phyloP scores from a whole-genome alignment of 2,113 vertebrate genomes.

The Coryphaenoides rupestris region DNA sequence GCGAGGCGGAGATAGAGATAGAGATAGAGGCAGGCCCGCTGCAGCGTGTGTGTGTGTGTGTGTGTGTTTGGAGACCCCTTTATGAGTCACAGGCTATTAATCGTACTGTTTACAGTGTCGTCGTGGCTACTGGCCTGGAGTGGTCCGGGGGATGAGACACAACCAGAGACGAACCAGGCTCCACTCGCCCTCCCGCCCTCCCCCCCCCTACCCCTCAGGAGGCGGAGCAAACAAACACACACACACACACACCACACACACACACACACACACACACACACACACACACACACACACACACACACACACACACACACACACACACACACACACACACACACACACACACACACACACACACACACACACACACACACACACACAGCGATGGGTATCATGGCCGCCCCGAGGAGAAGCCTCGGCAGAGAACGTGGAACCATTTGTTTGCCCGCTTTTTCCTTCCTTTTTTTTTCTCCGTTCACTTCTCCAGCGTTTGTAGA shows the following conservation, averaged over 20 bases:
- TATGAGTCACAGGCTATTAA: conserved; percentile 74
- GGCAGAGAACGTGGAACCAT: neutral
- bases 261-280: conserved; percentile 27
- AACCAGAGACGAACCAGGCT: conserved; percentile 62
- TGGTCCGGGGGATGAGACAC: conserved; percentile 47
- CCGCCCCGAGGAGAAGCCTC: conserved; percentile 33
- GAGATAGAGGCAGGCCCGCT: conserved; percentile 27
- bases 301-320: conserved; percentile 16
- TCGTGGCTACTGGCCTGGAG: conserved; percentile 60
- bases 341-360: conserved; percentile 27
- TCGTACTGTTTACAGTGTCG: conserved; percentile 71
- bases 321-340: conserved; percentile 27
- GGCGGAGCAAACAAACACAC: conserved; percentile 35
- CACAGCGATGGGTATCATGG: conserved; percentile 20
- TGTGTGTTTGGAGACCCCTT: conserved; percentile 64
- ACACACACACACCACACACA: conserved; percentile 17
- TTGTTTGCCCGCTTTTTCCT: conserved; percentile 22
- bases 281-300: conserved; percentile 27
- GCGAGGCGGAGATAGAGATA: no score
- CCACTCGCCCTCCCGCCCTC: no score
- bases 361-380: conserved; percentile 27
- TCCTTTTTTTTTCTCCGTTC: conserved; percentile 36
- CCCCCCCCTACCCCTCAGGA: no score
- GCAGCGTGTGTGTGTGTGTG: no score
- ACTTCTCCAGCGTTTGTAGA: conserved; percentile 50